Base-by-base conservation (phyloP, 2,797 vertebrate species). In the Sparus aurata region DNA sequence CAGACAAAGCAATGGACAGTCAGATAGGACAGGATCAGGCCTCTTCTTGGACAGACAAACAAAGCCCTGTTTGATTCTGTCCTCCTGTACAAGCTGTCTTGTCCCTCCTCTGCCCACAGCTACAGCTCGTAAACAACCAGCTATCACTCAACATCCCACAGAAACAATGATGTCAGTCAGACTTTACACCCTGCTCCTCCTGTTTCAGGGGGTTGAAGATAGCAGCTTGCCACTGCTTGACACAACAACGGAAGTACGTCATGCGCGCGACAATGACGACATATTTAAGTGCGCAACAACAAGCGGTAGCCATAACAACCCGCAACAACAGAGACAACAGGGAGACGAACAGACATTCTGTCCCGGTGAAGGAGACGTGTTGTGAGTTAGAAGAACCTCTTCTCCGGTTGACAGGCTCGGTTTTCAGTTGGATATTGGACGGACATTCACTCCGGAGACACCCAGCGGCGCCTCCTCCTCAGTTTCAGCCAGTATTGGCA, bases 41-140 rank as follows among this genome's bases (percentile, higher is more conserved):
- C 60, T 73, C 77, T 47, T 27, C 41, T 67, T 45, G 60, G 57
- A n/a, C 23, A 53, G 49, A 20, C 9, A 1, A 57, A 93, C 85
- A 93, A 93, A 91, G 84, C 77, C 69, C 45, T 53, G 73, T 84
- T 84, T 77, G 80, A 84, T 87, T 87, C 59, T 73, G 41, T 54
- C 34, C 50, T 82, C 45, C 27, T 75, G 52, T 15, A 73, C 79
- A 83, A 87, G 79, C 73, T 45, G 43, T 80, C 82, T 89, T 79
- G 79, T 87, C 72, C 47, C 68, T 68, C 52, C 34, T 85, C 72
- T 80, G 69, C 68, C 41, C 43, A 70, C 62, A 69, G 69, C 63
- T 34, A 55, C 71, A 64, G 73, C 46, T 61, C 69, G 63, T 77
- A 74, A 85, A 87, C 76, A 77, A 76, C 46, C 46, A 20, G 50